Conservation (phyloP, 2,113 vertebrate genomes). For the Tyto alba region DNA sequence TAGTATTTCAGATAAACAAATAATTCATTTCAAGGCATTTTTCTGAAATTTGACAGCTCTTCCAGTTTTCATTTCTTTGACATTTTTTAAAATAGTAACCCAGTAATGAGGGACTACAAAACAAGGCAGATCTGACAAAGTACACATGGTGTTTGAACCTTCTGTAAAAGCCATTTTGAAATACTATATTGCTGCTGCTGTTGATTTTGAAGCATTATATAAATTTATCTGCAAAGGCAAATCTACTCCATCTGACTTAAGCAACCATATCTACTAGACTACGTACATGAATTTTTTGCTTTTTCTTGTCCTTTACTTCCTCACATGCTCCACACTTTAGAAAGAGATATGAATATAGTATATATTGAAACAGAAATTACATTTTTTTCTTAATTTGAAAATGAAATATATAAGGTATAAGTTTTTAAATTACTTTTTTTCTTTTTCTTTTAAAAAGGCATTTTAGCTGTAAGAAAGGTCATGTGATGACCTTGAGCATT, state of each 20-base stretch:
- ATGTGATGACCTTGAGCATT: not conserved
- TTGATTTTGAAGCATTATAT: not conserved
- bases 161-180: not conserved
- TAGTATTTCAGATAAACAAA: not conserved
- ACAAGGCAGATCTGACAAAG: constrained; percentile 1
- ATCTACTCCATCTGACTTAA: not conserved
- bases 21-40: not conserved
- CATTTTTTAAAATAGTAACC: not conserved
- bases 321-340: not conserved
- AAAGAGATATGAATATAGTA: not conserved
- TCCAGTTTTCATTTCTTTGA: not conserved
- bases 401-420: not conserved
- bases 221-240: not conserved
- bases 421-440: not conserved
- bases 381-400: not conserved
- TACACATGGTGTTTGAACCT: not conserved
- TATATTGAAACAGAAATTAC: not conserved
- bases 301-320: not conserved
- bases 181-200: not conserved
- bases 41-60: constrained; percentile 1
- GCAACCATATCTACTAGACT: not conserved
- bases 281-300: not conserved
- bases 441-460: not conserved
- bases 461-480: not conserved
- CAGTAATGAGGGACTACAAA: not conserved